Evolutionary conservation across 92 coral and sea anemone species (phyloP), one percentile per base, ranked within the genome.

Genomic region (Plumapathes pennacea): DNA sequence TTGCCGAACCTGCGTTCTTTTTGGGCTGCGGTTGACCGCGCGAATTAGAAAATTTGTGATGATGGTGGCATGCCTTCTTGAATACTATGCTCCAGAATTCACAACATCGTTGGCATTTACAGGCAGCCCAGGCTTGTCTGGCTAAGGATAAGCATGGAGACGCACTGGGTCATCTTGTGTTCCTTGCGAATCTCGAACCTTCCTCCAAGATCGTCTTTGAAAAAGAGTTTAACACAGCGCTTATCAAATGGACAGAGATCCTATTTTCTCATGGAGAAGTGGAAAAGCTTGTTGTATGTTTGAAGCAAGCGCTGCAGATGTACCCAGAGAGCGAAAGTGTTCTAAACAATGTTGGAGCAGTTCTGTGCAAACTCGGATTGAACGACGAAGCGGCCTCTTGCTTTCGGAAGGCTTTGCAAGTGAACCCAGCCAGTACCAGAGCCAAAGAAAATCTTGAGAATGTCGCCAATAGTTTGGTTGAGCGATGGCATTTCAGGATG

Each of bases 401-500:
- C 36, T 94, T 94, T 37, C 67, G 96, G 24, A 78, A 67, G 31
- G 89, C 96, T 21, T 60, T 94, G 33, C 59, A 48, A 21, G 56
- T 84, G 12, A 77, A 94, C 39, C 96, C 90, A 1, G 49, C 42
- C 1, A 76, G 68, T 45, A 33, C 64, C 12, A 78, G 62, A 42
- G 99, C 96, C 12, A 82, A 62, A 60, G 94, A 94, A 43, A 79
- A 81, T 51, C 80, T 94, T 3, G 99, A 94, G 25, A 89, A 78
- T 21, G 62, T 94, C 39, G 80, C 96, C 3, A 94, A 87, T 72
- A 50, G 83, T 3, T 78, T 94, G 46, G 96, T 94, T 0, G 99
- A 94, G 70, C 83, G 99, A 26, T 94, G 99, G 99, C 99, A 94
- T 31, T 94, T 94, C 43, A 82, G 99, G 24, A 94, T 94, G 99